Base-by-base conservation (phyloP, 2,797 vertebrate genomes). In the Allobates femoralis region DNA sequence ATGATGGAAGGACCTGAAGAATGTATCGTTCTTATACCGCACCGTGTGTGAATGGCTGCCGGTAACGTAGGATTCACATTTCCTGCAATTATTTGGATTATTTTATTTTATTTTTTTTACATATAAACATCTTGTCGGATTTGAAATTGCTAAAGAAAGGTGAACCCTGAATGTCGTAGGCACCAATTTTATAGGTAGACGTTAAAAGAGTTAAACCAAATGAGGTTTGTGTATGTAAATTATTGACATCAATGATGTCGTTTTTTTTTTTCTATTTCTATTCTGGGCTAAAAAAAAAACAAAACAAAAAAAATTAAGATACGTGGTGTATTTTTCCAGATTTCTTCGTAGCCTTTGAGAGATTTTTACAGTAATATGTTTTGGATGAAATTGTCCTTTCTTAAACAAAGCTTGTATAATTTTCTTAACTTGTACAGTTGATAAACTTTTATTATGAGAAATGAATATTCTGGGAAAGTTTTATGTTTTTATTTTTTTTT, bases 161-260 rank as follows among this genome's bases (percentile, higher is more conserved):
- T 89, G 91, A 93, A 93, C 93, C 94, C 94, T 93, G 93, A 93
- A 93, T 93, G 92, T 94, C 93, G 92, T 86, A 89, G 93, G 93
- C 93, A 93, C 93, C 91, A 92, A 41, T 92, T 95, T 93, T 95
- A 93, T 95, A 95, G 94, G 94, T 92, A 95, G 93, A 95, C 93
- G 89, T 93, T 93, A 91, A 93, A 93, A 97, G 95, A n/a, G n/a
- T n/a, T 97, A 93, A 97, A 95, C 96, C 96, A 90, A 90, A 89
- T 94, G 91, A 92, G 96, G 96, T 96, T 97, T 96, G 96, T 97
- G 90, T 97, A 95, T 97, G 95, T 96, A 95, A 96, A 95, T 96
- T 96, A 95, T 95, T 97, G 97, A 96, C 97, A 97, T 99, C 97
- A 98, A 96, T 98, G 97, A 98, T 98, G 97, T 99, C 97, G 94